Base-by-base conservation (phyloP, 2,888 invertebrate genomes). In the Parnassius glacialis region DNA sequence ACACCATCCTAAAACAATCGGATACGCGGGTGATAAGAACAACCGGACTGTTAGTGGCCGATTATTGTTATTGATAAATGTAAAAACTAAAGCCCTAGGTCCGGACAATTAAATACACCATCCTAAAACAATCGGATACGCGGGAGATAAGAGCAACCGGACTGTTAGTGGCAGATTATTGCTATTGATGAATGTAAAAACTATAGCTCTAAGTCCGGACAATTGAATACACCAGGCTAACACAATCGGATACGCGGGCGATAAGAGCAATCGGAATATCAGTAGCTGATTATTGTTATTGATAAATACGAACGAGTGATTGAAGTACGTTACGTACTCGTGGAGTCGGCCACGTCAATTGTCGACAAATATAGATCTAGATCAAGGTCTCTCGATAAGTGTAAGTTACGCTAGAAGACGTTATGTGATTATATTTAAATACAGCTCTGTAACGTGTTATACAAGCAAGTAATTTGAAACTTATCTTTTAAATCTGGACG, bases 61-160 rank as follows among this genome's bases (percentile, higher is more conserved):
- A 79, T 83, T 79, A 73, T 73, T 74, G 67, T 71, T 74, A 78
- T 76, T 64, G 68, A 34, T 34, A 34, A 34, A 34, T 34, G 7
- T 34, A 34, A 7, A 34, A 34, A 34, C 34, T 34, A 34, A 7
- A 90, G 81, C 85, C 80, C 85, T 85, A 84, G 87, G 83, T 86
- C 81, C 76, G 79, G 78, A 85, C 88, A 88, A 90, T 90, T 90
- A 90, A 88, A 89, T 87, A 88, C 84, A 84, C 82, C 77, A 77
- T 74, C 80, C 77, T 78, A 83, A 87, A 88, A 88, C 89, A 89
- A 88, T 87, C 80, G 79, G 79, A 81, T 81, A 84, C 86, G 82
- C 71, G 75, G 71, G 74, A 78, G 87, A 87, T 85, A 87, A 88
- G 81, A 81, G 78, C 84, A 82, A 84, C 84, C 79, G 69, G 71